A percentile compares a stretch with the other conserved stretches of the same genome.
Conservation (phyloP, 2,797 vertebrate genomes). For the Lates japonicus region DNA sequence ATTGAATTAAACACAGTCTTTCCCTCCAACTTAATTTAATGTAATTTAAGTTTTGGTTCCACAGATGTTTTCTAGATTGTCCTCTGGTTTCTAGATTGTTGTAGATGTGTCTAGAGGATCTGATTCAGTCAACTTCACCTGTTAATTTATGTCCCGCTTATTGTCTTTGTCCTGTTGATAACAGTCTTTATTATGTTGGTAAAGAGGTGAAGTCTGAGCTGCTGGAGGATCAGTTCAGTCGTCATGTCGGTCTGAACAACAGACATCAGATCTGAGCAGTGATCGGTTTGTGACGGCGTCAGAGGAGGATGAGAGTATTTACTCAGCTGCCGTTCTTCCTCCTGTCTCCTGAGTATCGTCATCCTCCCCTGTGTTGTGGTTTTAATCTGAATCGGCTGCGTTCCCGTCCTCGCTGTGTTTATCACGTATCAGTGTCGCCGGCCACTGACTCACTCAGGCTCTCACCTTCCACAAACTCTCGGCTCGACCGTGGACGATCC, state of each 20-base stretch:
- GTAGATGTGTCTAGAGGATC: too few relatives aligned
- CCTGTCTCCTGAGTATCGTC: constrained; percentile 10
- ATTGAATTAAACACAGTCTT: too few relatives aligned
- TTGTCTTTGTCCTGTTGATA: too few relatives aligned
- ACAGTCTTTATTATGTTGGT: too few relatives aligned
- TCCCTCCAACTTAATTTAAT: too few relatives aligned
- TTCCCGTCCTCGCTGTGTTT: constrained; percentile 12
- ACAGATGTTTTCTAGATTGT: too few relatives aligned
- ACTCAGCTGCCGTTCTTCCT: constrained; percentile 52
- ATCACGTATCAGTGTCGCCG: background rate
- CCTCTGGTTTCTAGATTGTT: too few relatives aligned
- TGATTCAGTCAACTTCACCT: too few relatives aligned
- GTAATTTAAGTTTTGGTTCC: too few relatives aligned
- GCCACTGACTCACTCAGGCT: background rate
- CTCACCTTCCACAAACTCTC: background rate
- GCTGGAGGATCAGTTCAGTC: background rate
- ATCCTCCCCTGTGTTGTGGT: background rate
- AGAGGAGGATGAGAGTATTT: constrained; percentile 32
- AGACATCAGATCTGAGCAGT: constrained; percentile 4
- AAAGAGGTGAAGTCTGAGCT: too few relatives aligned
- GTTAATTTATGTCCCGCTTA: too few relatives aligned
- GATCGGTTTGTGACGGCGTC: background rate
- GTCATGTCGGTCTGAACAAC: background rate
- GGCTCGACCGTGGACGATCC: too few relatives aligned
- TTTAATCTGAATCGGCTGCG: background rate